These are phyloP conservation scores for Aricia artaxerxes DNA, from an alignment of 2,888 invertebrate genomes.

Conservation along the genomic window DNA sequence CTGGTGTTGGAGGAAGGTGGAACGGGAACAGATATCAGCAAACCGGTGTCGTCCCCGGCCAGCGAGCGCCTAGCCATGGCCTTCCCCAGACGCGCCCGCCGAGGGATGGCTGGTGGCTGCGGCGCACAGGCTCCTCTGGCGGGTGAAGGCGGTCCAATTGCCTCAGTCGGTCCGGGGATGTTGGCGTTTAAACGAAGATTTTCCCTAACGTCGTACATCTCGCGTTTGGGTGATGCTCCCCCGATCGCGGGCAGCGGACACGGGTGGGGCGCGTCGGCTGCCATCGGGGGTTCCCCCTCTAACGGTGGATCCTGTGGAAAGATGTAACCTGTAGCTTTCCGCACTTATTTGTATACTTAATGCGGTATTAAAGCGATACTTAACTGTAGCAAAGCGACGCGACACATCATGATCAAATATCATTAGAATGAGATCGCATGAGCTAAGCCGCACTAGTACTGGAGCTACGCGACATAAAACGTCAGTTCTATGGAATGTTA, in stretches of 20 bases:
- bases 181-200: constrained; percentile 63
- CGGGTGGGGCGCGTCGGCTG: constrained; percentile 66
- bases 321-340: not conserved
- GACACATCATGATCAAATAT: no score
- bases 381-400: no score
- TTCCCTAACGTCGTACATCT: constrained; percentile 66
- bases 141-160: constrained; percentile 83
- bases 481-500: no score
- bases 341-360: no score
- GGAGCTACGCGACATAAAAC: no score
- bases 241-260: constrained; percentile 68
- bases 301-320: constrained; percentile 65
- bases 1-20: constrained; percentile 62
- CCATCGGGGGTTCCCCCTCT: constrained; percentile 61
- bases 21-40: constrained; percentile 62
- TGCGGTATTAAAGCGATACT: no score
- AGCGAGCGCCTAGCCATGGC: constrained; percentile 84
- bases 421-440: no score
- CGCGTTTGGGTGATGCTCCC: constrained; percentile 72
- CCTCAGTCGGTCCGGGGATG: constrained; percentile 61
- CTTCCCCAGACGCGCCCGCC: constrained; percentile 78
- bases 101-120: constrained; percentile 76
- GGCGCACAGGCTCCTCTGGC: constrained; percentile 84
- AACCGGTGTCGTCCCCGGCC: constrained; percentile 76
- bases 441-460: no score